Evolutionary conservation across 1,140 invertebrate genomes (phyloP), one percentile per base, ranked within the genome.

Genomic region (Drosophila saltans): DNA sequence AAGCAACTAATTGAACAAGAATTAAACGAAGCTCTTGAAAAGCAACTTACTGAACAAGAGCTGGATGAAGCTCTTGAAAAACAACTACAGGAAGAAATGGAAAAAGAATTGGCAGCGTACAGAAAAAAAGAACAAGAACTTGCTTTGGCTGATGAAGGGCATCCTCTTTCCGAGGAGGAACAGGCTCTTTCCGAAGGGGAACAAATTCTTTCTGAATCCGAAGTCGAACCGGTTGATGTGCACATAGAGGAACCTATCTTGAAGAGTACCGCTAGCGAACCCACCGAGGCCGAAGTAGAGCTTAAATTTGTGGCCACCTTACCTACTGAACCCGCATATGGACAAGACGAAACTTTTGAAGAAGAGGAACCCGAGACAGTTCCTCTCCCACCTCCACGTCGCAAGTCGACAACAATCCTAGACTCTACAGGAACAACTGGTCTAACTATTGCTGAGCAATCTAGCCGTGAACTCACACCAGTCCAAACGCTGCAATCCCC

Each of bases 311-410:
- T 81, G 16, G 68, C 84, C 48, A 78, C 84, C 39, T 67, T 89
- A 58, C 80, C 73, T 65, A 81, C 69, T 36, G 85, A 90, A 69
- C 75, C 69, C 41, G 72, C 86, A 28, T 68, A 62, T 39, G 64
- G 39, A 16, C 71, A 68, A 26, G 66, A 72, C 39, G 33, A 58
- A 1, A 45, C 33, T 28, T 58, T 21, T 3, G 40, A 41, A 3
- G 75, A 69, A 39, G 76, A 69, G 7, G 75, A 77, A 1, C 39
- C 63, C 5, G 72, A 56, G 7, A 40, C 59, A 21, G 52, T 68
- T 16, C 90, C 90, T 21, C 43, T 89, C 52, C 90, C 91, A 30
- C 91, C 91, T 45, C 90, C 90, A 36, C 84, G 90, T 16, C 85
- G 91, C 16, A 86, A 77, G 30, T 91, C 88, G 26, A 86, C 89